Evolutionary conservation across 53 echinoderm and acorn worm genomes (phyloP).

Genomic region (Arbacia lixula): DNA sequence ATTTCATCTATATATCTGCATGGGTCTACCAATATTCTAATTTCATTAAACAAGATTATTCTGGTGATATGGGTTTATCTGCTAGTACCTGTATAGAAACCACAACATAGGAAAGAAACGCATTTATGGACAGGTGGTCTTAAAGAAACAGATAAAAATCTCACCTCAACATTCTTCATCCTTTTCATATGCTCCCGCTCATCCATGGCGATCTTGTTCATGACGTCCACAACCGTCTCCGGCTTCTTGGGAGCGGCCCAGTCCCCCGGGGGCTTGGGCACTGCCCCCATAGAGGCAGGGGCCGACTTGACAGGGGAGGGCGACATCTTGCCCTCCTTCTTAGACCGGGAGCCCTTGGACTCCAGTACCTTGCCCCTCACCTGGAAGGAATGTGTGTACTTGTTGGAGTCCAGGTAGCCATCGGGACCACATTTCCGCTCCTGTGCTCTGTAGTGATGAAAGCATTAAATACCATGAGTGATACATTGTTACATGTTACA

Average conservation of each 20-base stretch:
- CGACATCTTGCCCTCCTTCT: constrained; percentile 46
- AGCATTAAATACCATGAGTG: no score
- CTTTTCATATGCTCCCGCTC: constrained; percentile 78
- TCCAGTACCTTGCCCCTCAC: constrained; percentile 92
- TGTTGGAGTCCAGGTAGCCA: constrained; percentile 93
- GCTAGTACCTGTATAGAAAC: no score
- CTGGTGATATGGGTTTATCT: no score
- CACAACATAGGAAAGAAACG: no score
- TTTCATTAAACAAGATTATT: no score
- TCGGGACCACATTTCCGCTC: constrained; percentile 95
- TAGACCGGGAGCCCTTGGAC: constrained; percentile 71
- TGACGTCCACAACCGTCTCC: constrained; percentile 79
- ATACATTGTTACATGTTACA: no score
- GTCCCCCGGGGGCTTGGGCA: constrained; percentile 1
- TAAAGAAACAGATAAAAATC: neutral
- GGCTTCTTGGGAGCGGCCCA: constrained; percentile 42
- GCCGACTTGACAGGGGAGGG: neutral
- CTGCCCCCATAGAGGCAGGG: constrained; percentile 6
- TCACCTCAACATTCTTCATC: constrained; percentile 91
- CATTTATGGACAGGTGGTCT: no score
- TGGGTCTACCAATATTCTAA: no score
- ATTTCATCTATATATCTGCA: no score
- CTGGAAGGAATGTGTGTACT: constrained; percentile 95
- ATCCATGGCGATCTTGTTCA: constrained; percentile 74
- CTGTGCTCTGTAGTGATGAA: constrained; percentile 71